Percentiles rank a stretch among this genome's conserved stretches.
Evolutionary conservation across 2,113 vertebrate genomes (phyloP).

Genomic region (Emberiza fucata): DNA sequence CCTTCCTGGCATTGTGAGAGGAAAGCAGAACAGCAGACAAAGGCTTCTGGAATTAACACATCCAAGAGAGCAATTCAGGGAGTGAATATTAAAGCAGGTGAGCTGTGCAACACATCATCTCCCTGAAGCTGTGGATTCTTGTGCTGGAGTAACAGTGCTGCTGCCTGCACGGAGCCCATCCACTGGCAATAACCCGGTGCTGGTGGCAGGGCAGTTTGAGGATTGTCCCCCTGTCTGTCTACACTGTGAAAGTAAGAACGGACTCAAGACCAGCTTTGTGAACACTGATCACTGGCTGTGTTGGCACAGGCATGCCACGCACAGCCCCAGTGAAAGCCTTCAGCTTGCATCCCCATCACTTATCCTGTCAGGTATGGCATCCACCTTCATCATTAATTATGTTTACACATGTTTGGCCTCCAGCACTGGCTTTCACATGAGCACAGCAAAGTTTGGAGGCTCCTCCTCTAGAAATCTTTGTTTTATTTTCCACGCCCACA

Average conservation of each 20-base stretch:
- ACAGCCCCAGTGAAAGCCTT: background rate
- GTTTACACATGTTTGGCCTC: background rate
- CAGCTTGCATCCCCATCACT: background rate
- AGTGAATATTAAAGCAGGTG: slow-evolving; percentile 41
- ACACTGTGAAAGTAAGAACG: background rate
- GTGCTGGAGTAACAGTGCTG: background rate
- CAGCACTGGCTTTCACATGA: background rate
- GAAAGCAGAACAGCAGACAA: slow-evolving; percentile 34
- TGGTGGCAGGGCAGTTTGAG: background rate
- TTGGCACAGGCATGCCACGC: background rate
- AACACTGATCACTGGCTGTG: accelerated
- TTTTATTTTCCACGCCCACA: background rate
- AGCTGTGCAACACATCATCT: background rate
- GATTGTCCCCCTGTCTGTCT: background rate
- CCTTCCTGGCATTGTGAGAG: slow-evolving; percentile 14
- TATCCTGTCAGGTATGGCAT: background rate
- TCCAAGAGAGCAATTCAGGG: slow-evolving; percentile 41
- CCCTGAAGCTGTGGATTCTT: slow-evolving; percentile 19
- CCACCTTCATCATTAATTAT: background rate
- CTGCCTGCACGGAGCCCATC: background rate
- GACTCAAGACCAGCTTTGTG: background rate
- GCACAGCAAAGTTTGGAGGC: background rate
- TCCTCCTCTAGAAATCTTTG: background rate
- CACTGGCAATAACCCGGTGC: background rate
- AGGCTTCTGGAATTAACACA: slow-evolving; percentile 47